These are phyloP conservation scores for Hermetia illucens DNA, from an alignment of 1,140 invertebrate genomes.

Conservation along the genomic window DNA sequence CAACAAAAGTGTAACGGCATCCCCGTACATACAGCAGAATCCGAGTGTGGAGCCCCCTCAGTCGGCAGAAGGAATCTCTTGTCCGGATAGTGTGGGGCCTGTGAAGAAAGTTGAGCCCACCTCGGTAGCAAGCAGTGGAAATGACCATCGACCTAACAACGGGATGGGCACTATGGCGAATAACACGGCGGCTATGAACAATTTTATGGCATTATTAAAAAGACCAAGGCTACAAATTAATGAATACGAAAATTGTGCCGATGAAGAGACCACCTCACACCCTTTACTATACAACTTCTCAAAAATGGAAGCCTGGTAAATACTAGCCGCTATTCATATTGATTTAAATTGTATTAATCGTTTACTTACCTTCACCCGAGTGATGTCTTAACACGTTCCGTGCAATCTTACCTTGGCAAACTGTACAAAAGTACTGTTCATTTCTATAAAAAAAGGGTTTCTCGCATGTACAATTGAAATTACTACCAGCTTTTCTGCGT, in stretches of 20 bases:
- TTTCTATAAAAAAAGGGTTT: not conserved
- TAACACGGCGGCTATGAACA: conserved; percentile 10
- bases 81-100: conserved; percentile 6
- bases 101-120: conserved; percentile 27
- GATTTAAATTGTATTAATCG: too few species aligned
- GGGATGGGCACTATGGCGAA: not conserved
- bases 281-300: conserved; percentile 80
- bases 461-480: not conserved
- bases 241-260: conserved; percentile 55
- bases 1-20: conserved; percentile 27
- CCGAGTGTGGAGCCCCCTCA: conserved; percentile 26
- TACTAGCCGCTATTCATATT: too few species aligned
- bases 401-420: not conserved
- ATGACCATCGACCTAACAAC: not conserved
- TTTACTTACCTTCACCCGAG: too few species aligned
- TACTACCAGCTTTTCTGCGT: too few species aligned
- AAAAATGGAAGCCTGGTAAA: conserved; percentile 67
- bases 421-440: not conserved
- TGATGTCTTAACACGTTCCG: too few species aligned
- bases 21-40: conserved; percentile 26
- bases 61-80: conserved; percentile 14
- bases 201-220: conserved; percentile 35
- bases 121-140: too few species aligned
- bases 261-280: conserved; percentile 65
- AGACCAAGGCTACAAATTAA: conserved; percentile 55